Conservation (phyloP, 2,113 vertebrate genomes). For the Cepphus grylle region DNA sequence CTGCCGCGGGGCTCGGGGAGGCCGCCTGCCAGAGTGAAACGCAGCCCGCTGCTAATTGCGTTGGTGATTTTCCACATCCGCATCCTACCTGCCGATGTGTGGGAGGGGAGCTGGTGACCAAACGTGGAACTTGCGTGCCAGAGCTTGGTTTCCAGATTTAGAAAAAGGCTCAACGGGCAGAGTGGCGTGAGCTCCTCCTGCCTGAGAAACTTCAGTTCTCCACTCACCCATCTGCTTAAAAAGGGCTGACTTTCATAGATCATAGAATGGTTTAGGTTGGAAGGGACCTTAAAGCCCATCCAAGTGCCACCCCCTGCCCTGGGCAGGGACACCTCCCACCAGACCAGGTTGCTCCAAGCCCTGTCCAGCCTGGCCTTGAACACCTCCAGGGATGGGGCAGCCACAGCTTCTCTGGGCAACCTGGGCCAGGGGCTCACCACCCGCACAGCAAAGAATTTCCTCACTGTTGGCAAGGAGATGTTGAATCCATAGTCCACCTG, state of each 20-base stretch:
- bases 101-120: neutral
- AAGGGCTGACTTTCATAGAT: neutral
- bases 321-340: neutral
- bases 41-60: neutral
- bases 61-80: neutral
- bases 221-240: neutral
- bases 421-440: neutral
- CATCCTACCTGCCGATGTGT: neutral
- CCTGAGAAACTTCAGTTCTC: neutral
- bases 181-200: neutral
- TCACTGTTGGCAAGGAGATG: neutral
- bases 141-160: neutral
- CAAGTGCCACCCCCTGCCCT: too few relatives aligned
- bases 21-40: neutral
- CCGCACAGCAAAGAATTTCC: neutral
- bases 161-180: neutral
- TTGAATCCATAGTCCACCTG: fast-evolving
- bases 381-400: neutral
- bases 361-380: neutral
- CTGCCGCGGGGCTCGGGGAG: neutral
- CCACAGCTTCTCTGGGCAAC: neutral
- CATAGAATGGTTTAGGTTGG: neutral
- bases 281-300: neutral
- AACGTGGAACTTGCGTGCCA: neutral
- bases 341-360: neutral